These are phyloP conservation scores for Brachionus calyciflorus DNA, from an alignment of 1,140 invertebrate genomes.

Conservation along the genomic window DNA sequence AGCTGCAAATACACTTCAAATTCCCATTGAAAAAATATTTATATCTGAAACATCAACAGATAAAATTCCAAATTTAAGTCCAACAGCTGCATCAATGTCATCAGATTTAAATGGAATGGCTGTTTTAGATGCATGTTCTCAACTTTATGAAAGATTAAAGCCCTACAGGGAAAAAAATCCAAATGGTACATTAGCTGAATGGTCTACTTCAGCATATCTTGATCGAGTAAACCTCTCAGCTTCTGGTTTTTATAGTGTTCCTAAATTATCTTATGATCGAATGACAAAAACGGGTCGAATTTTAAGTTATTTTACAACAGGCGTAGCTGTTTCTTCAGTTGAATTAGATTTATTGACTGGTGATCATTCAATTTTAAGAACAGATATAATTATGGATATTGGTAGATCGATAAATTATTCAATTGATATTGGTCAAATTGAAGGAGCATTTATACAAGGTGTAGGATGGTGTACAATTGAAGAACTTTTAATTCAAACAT, in stretches of 20 bases:
- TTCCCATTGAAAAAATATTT: constrained; percentile 75
- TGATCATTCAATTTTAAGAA: constrained; percentile 68
- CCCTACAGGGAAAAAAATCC: constrained; percentile 6
- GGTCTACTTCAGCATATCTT: constrained; percentile 34
- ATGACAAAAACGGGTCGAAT: neutral
- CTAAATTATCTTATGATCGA: neutral
- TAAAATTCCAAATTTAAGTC: constrained; percentile 87
- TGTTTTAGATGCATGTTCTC: constrained; percentile 59
- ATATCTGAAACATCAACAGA: constrained; percentile 84
- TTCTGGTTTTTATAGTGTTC: neutral
- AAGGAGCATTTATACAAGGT: constrained; percentile 85
- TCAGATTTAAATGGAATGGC: constrained; percentile 95
- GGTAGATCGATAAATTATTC: constrained; percentile 87
- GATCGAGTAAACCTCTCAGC: constrained; percentile 1
- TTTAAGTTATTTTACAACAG: constrained; percentile 48
- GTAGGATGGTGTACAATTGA: constrained; percentile 87
- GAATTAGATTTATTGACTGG: constrained; percentile 64
- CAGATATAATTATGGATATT: constrained; percentile 92
- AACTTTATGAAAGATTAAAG: constrained; percentile 34
- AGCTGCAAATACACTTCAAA: constrained; percentile 63
- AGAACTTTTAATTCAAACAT: constrained; percentile 78
- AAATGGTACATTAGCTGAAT: constrained; percentile 34
- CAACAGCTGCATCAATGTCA: constrained; percentile 83
- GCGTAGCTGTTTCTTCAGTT: constrained; percentile 60
- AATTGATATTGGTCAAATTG: constrained; percentile 91